Evolutionary conservation across 2,113 vertebrate genomes (phyloP), one percentile per base, ranked within the genome.

Genomic region (Melanerpes aurifrons): DNA sequence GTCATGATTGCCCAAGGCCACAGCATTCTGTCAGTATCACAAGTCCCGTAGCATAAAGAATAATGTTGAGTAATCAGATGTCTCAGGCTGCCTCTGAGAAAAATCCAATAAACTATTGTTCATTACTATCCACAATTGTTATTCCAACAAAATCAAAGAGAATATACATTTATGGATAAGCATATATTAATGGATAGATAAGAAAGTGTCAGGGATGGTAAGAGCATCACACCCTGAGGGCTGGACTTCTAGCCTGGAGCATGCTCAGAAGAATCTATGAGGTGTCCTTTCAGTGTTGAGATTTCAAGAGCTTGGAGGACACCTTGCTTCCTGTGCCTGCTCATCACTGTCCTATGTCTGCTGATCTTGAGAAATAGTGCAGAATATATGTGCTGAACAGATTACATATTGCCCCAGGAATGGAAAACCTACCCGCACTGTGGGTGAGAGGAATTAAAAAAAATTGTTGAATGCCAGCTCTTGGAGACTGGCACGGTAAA

Each of bases 401-500:
- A 63, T 74, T 43, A 2, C 35, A 6, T 1, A 10, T 0, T 37
- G 20, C 37, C 24, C 72, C 67, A 50, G 67, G 26, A 26, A 25
- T 12, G 48, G 19, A 68, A 74, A 50, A 47, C 35, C 11, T 69
- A 9, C 53, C 15, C 1, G 1, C 14, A 2, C 13, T 22, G 7
- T 4, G 12, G 1, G 2, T 19, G 58, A 59, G 24, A 68, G 73
- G 31, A 57, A 37, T 45, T 62, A 61, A 90, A 31, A 10, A 17
- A 0, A 0, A 9, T 2, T 9, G 3, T 8, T 68, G 53, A 47
- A 0, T 20, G 57, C 31, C 9, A 20, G 19, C 19, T 83, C 22
- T 24, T 66, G 76, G 43, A 50, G n/a, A n/a, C 17, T 35, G 11
- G 17, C 43, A 72, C 0, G 13, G 17, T 19, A 48, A 71, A 8